A percentile compares a stretch with the other conserved stretches of the same genome.
phyloP scores from a whole-genome alignment of 1,140 invertebrate species.

The Ylistrum balloti region DNA sequence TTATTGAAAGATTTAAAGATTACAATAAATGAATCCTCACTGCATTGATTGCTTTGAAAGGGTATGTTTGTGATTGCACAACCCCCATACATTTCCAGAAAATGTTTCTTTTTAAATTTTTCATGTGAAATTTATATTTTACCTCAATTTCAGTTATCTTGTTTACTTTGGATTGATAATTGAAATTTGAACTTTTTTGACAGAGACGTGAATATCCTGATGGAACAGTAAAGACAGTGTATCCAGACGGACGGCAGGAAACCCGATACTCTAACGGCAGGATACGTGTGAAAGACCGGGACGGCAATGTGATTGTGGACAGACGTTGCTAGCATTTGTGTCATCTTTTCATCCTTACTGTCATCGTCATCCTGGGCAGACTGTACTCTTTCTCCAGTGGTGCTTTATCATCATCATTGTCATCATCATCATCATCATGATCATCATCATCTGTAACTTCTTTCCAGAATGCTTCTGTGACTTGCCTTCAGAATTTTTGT shows the following conservation, averaged over 20 bases:
- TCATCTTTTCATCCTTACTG: neutral
- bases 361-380: neutral
- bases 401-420: neutral
- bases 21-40: too few species aligned
- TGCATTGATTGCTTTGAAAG: too few species aligned
- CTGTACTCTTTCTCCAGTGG: neutral
- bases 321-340: constrained; percentile 66
- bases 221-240: constrained; percentile 94
- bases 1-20: too few species aligned
- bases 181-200: constrained; percentile 44
- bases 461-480: neutral
- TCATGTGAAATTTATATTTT: too few species aligned
- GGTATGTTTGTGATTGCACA: too few species aligned
- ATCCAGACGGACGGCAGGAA: constrained; percentile 93
- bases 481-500: too few species aligned
- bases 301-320: constrained; percentile 88
- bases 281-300: constrained; percentile 92
- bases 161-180: too few species aligned
- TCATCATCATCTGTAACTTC: neutral
- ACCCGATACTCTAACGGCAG: constrained; percentile 94
- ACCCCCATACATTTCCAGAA: too few species aligned
- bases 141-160: too few species aligned
- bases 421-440: neutral
- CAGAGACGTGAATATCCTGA: constrained; percentile 95
- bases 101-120: too few species aligned